Percentiles rank a stretch among this genome's conserved stretches.
phyloP scores from a whole-genome alignment of 2,888 invertebrate genomes.

The Drosophila differens region DNA sequence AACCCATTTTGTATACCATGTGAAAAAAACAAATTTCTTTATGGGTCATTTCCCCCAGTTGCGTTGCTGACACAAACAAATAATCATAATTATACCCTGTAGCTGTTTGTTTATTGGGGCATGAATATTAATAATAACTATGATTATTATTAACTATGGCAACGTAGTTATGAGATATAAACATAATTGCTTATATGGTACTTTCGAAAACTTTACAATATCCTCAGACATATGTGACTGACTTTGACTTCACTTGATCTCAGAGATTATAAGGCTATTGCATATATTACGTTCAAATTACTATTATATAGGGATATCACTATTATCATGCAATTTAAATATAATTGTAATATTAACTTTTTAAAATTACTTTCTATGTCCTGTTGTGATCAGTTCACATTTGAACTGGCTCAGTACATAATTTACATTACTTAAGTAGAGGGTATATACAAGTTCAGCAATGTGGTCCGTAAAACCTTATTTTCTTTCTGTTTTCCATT shows the following conservation, averaged over 20 bases:
- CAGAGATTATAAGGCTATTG: neutral
- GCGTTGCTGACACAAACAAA: conserved; percentile 27
- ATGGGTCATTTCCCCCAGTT: conserved; percentile 54
- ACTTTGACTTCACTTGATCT: neutral
- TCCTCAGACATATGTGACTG: no score
- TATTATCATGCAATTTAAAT: neutral
- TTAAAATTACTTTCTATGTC: neutral
- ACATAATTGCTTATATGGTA: neutral
- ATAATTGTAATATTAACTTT: neutral
- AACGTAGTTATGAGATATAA: neutral
- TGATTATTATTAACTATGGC: neutral
- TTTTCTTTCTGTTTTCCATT: conserved; percentile 30
- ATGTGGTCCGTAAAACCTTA: neutral
- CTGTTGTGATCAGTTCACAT: neutral
- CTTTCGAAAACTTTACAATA: neutral
- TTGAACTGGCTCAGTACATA: no score
- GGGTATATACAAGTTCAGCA: conserved; percentile 14
- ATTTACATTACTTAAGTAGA: conserved; percentile 1
- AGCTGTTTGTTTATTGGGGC: conserved; percentile 1
- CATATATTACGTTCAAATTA: no score
- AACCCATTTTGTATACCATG: conserved; percentile 38
- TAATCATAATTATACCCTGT: conserved; percentile 52
- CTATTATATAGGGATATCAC: neutral
- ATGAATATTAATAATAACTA: neutral
- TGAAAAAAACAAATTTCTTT: conserved; percentile 49